These are phyloP conservation scores for cattle (Bos taurus) DNA, from an alignment of 2,113 vertebrate species.

Conservation along the genomic window DNA sequence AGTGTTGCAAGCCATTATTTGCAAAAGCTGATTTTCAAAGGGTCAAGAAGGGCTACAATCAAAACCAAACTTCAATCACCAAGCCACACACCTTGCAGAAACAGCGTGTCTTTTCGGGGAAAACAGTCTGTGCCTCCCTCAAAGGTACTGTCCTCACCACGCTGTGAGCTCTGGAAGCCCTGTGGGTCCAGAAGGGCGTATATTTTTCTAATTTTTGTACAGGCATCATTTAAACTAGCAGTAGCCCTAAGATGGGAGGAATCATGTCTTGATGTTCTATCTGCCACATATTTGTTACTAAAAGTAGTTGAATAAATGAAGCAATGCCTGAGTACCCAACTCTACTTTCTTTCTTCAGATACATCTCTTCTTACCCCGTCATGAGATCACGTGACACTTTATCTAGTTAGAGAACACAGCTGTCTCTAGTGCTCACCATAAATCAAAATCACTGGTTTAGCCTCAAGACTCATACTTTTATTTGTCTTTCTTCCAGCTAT, in stretches of 20 bases:
- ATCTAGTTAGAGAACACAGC: background rate
- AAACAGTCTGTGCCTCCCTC: background rate
- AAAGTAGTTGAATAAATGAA: background rate
- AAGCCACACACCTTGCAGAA: background rate
- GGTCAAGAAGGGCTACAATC: background rate
- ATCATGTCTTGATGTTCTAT: background rate
- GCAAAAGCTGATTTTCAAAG: background rate
- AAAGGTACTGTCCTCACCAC: background rate
- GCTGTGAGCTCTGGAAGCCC: background rate
- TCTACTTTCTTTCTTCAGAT: background rate
- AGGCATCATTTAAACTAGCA: background rate
- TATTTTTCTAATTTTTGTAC: background rate
- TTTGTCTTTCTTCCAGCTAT: background rate
- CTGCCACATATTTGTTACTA: background rate
- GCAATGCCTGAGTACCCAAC: background rate
- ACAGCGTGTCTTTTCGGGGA: background rate
- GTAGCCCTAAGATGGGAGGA: background rate
- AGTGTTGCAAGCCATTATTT: background rate
- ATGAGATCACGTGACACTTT: background rate
- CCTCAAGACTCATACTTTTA: background rate
- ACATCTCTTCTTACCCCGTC: background rate
- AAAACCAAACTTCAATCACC: background rate
- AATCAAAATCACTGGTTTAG: background rate
- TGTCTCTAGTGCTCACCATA: background rate
- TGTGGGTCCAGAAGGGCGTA: background rate